Evolutionary conservation across 2,797 vertebrate genomes (phyloP).

Genomic region (Falco columbarius): DNA sequence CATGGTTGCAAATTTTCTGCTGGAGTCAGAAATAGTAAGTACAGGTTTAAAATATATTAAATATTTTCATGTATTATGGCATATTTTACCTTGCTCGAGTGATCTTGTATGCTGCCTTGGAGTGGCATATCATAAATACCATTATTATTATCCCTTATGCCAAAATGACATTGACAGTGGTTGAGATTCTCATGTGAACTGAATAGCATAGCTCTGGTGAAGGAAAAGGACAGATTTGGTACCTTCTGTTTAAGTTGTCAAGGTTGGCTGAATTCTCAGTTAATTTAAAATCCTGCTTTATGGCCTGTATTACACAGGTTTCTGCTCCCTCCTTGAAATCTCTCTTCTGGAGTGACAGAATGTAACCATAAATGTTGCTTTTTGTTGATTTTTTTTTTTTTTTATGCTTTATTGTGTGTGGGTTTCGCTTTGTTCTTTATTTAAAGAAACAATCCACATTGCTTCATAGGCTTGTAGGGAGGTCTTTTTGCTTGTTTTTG

Average conservation of each 20-base stretch:
- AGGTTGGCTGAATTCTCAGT: constrained; percentile 56
- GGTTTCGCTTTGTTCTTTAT: background rate
- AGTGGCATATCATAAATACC: constrained; percentile 13
- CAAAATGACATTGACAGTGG: background rate
- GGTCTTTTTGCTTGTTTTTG: background rate
- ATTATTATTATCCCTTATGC: constrained; percentile 27
- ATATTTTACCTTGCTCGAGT: background rate
- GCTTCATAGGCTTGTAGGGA: background rate
- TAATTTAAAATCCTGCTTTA: constrained; percentile 63
- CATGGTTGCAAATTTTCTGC: background rate
- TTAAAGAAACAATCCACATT: background rate
- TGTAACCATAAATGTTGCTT: constrained; percentile 18
- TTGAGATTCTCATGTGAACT: background rate
- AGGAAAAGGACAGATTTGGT: constrained; percentile 23
- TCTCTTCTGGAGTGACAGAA: constrained; percentile 4
- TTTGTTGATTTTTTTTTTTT: background rate
- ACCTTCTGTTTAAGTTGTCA: constrained; percentile 54
- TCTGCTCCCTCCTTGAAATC: constrained; percentile 14
- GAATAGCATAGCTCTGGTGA: background rate
- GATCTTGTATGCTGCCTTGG: background rate
- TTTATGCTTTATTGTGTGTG: background rate
- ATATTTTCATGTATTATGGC: background rate
- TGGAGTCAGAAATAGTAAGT: background rate
- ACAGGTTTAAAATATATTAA: background rate
- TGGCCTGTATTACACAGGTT: constrained; percentile 57